Base-by-base conservation (phyloP, 2,113 vertebrate species). In the Pholis gunnellus region DNA sequence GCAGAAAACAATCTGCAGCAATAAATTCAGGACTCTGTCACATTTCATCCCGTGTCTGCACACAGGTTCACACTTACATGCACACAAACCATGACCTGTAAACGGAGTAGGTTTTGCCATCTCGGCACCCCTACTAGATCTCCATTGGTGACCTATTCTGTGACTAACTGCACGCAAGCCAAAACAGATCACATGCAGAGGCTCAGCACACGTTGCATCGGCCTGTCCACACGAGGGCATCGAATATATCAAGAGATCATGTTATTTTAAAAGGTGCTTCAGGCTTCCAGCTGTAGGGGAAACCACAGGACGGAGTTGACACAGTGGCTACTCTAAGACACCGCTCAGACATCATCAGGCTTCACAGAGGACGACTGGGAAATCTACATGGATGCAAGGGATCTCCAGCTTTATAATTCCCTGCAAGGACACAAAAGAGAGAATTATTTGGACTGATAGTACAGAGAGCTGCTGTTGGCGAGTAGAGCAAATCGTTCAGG, bases 351-450 rank as follows among this genome's bases (percentile, higher is more conserved):
- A 77, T 79, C 42, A 84, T 99, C 97, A 99, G 92, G 97, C 95
- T 95, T 99, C 98, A 71, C 97, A 99, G 91, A 99, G 96, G 92
- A 99, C 96, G 85, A 99, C 94, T 0, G 98, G 98, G 91, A 99
- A 99, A 94, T 99, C 98, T 94, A 98, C 98, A 27, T 99, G 98
- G 94, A 99, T 97, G 90, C 96, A 96, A 63, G 98, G 98, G 86
- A 96, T 95, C 87, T 99, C 97, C 95, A 99, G 94, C 94, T 96
- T 97, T 95, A 99, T 96, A 89, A 97, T 96, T 95, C 98, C 98
- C 98, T 99, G 94, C 5, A 90, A 85, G 40, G 65, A 91, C 10
- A 83, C 25, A 78, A 46, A 68, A 46, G 6, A 76, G 46, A 78
- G 56, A 15, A 29, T 20, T 67, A 73, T 40, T 48, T 61, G 0